Evolutionary conservation across 2,113 vertebrate species (phyloP).

Genomic region (Larimichthys polyactis): DNA sequence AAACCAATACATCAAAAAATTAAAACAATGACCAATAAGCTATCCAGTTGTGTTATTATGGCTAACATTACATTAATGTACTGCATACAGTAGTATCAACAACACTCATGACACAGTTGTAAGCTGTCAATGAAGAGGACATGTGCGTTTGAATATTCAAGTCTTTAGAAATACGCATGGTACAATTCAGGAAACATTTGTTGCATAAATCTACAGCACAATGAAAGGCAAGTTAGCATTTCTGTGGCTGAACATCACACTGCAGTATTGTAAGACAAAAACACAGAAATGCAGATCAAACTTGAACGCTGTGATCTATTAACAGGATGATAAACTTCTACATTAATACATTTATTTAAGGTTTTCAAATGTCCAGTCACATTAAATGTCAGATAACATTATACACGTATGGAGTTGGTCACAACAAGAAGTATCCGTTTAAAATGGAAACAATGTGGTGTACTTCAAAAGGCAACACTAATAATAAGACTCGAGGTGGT

Average conservation of each 20-base stretch:
- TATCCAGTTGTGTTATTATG: not conserved
- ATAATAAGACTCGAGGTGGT: slow-evolving; percentile 47
- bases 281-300: slow-evolving; percentile 3
- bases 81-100: slow-evolving; percentile 7
- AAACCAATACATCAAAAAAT: not conserved
- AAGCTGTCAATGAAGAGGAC: slow-evolving; percentile 7
- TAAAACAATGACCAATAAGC: not conserved
- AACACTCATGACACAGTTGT: slow-evolving; percentile 7
- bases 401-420: not conserved
- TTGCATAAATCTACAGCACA: slow-evolving; percentile 3
- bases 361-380: not conserved
- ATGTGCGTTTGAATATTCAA: slow-evolving; percentile 45
- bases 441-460: slow-evolving; percentile 4
- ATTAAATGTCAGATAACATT: slow-evolving; percentile 10
- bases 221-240: slow-evolving; percentile 15
- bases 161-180: slow-evolving; percentile 26
- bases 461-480: slow-evolving; percentile 13
- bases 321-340: not conserved
- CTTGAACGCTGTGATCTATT: not conserved
- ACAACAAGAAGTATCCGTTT: not conserved
- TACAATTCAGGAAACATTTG: slow-evolving; percentile 11
- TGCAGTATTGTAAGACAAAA: slow-evolving; percentile 33
- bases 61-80: not conserved
- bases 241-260: slow-evolving; percentile 2
- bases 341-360: not conserved